These are phyloP conservation scores for Acanthococcus lagerstroemiae DNA, from an alignment of 2,888 invertebrate genomes.

Conservation along the genomic window DNA sequence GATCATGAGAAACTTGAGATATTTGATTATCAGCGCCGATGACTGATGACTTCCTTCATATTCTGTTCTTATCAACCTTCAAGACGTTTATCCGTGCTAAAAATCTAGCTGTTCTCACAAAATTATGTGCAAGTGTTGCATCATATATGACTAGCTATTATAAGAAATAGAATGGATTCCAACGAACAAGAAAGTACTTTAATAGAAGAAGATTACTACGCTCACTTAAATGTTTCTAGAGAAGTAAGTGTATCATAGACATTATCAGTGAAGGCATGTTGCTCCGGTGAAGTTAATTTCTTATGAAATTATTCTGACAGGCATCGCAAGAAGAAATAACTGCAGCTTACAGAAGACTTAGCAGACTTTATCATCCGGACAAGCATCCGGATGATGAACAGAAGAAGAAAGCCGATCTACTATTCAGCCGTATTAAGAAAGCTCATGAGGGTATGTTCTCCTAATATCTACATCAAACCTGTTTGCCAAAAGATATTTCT, in stretches of 20 bases:
- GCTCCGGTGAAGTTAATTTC: not conserved
- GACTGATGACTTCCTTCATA: too few relatives aligned
- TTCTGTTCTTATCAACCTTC: too few relatives aligned
- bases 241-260: constrained; percentile 51
- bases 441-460: constrained; percentile 75
- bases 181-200: not conserved
- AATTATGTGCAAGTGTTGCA: too few relatives aligned
- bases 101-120: too few relatives aligned
- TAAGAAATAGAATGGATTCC: not conserved
- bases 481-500: too few relatives aligned
- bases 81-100: too few relatives aligned
- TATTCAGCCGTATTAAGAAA: constrained; percentile 86
- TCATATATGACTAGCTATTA: too few relatives aligned
- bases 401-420: constrained; percentile 78
- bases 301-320: constrained; percentile 46
- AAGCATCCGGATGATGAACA: constrained; percentile 76
- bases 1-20: too few relatives aligned
- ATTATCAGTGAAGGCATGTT: not conserved
- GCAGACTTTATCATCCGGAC: constrained; percentile 92
- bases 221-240: constrained; percentile 72
- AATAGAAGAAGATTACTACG: constrained; percentile 73
- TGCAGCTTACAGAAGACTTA: constrained; percentile 81
- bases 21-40: too few relatives aligned
- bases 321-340: constrained; percentile 87
- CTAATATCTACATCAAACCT: too few relatives aligned